Conservation (phyloP, 2,797 vertebrate species). For the Tauraco hartlaubi region DNA sequence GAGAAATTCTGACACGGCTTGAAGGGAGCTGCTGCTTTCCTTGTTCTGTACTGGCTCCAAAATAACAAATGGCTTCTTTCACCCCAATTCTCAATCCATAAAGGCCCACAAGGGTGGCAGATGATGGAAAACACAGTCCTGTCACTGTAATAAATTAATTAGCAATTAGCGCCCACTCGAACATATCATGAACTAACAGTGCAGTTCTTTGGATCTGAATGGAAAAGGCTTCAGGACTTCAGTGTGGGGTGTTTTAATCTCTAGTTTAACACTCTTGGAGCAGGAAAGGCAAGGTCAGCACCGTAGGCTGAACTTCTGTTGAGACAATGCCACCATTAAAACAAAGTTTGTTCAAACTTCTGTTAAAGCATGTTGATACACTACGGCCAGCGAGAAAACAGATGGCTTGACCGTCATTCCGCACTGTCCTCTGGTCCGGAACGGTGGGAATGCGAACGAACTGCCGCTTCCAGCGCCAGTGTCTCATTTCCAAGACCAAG, state of each 20-base stretch:
- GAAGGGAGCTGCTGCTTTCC: not conserved
- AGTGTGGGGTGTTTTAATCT: not conserved
- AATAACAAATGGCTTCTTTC: not conserved
- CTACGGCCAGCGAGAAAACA: not conserved
- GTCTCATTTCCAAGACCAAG: not conserved
- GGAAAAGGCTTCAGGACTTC: not conserved
- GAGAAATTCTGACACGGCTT: not conserved
- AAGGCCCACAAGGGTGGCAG: not conserved
- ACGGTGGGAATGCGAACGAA: not conserved
- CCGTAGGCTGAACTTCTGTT: not conserved
- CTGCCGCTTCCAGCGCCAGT: not conserved
- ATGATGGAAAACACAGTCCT: not conserved
- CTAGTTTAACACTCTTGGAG: not conserved
- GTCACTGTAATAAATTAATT: not conserved
- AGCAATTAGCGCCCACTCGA: not conserved
- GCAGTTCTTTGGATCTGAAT: rapidly evolving
- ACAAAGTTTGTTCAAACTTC: not conserved
- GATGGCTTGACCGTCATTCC: rapidly evolving
- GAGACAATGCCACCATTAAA: slow-evolving; percentile 19
- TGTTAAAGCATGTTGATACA: not conserved
- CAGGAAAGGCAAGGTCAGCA: slow-evolving; percentile 59
- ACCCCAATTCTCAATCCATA: not conserved
- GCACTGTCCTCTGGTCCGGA: not conserved
- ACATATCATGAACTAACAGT: not conserved
- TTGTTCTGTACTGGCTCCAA: not conserved